Conservation (phyloP, 1,140 invertebrate species). For the Papilio aristodemus region DNA sequence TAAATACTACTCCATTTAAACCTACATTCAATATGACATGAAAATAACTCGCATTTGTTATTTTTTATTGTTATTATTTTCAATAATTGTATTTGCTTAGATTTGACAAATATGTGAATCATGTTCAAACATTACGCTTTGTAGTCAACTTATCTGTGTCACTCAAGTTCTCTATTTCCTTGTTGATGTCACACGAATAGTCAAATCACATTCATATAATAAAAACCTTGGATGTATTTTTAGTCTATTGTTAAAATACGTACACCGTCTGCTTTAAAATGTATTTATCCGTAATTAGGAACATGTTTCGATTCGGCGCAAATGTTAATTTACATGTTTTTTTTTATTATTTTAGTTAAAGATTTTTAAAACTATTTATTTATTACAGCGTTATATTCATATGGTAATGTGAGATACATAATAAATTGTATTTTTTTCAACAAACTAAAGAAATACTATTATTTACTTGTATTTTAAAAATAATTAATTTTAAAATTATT, state of each 20-base stretch:
- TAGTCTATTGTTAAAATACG: not conserved
- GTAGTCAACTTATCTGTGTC: not conserved
- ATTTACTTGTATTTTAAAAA: not conserved
- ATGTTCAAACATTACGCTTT: not conserved
- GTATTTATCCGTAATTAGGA: not conserved
- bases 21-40: not conserved
- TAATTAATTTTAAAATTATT: no score
- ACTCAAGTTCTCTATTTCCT: conserved; percentile 10
- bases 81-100: not conserved
- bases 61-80: conserved; percentile 12
- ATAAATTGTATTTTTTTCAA: no score
- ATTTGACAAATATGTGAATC: conserved; percentile 9
- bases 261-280: conserved; percentile 2
- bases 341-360: no score
- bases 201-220: not conserved
- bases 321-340: not conserved
- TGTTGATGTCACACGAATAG: conserved; percentile 18
- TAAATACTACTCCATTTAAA: no score
- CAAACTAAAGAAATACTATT: not conserved
- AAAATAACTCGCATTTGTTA: not conserved
- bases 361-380: no score
- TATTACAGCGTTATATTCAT: no score
- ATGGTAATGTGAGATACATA: no score
- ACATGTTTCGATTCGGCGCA: not conserved
- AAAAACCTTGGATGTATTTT: not conserved